A percentile compares a stretch with the other conserved stretches of the same genome.
Evolutionary conservation across 2,113 vertebrate genomes (phyloP).

Genomic region (Seriola aureovittata): DNA sequence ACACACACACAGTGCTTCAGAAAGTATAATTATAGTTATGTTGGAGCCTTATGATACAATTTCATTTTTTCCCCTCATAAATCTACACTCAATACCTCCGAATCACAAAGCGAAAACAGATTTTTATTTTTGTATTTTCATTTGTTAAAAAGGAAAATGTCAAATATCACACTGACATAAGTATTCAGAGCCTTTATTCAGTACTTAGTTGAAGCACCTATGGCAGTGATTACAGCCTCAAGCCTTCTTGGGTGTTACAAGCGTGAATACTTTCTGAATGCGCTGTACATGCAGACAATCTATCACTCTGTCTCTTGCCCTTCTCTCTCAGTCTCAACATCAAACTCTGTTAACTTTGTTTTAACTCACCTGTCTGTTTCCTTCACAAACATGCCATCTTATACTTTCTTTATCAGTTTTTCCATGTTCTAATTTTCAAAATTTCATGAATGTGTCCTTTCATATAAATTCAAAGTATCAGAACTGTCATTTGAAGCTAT

Average conservation of each 20-base stretch:
- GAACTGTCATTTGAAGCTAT: no score
- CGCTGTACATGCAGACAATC: constrained; percentile 20
- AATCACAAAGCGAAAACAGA: neutral
- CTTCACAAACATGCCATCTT: constrained; percentile 24
- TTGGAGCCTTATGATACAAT: no score
- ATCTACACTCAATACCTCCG: neutral
- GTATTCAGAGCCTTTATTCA: neutral
- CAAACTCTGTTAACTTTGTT: constrained; percentile 12
- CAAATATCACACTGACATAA: neutral
- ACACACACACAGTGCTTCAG: constrained; percentile 36
- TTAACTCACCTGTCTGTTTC: constrained; percentile 25
- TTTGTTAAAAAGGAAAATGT: neutral
- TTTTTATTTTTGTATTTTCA: neutral
- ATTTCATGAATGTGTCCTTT: no score
- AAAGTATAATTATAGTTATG: neutral
- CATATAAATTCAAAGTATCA: no score
- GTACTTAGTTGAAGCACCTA: neutral
- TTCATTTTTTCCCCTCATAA: neutral
- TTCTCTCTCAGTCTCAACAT: constrained; percentile 23
- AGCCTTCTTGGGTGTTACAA: no score
- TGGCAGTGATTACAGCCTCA: no score
- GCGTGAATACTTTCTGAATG: no score
- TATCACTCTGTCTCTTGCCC: constrained; percentile 33
- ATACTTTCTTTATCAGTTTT: neutral
- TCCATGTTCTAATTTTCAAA: no score